These are phyloP conservation scores for Trialeurodes vaporariorum DNA, from an alignment of 1,140 invertebrate genomes.

Conservation along the genomic window DNA sequence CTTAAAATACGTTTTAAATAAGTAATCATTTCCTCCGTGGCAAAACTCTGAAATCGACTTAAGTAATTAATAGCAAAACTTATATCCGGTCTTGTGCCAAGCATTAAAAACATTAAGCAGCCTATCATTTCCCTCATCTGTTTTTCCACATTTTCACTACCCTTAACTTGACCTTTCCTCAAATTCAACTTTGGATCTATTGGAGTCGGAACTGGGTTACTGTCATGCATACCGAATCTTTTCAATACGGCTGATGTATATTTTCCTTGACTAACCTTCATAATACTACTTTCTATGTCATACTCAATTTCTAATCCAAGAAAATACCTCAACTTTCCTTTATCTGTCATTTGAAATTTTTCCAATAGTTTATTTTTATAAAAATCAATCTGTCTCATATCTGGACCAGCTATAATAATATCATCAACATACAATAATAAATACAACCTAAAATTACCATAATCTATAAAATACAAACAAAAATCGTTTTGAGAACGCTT, in stretches of 20 bases:
- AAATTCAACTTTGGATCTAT: neutral
- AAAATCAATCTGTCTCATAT: neutral
- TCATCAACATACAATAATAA: neutral
- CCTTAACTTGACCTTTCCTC: neutral
- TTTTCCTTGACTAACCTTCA: neutral
- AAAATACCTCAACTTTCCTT: neutral
- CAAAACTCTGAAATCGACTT: slow-evolving; percentile 5
- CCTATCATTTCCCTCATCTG: neutral
- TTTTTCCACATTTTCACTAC: neutral
- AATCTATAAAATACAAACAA: neutral
- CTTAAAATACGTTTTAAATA: slow-evolving; percentile 21
- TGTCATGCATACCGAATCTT: neutral
- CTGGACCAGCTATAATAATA: neutral
- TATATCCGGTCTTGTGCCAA: slow-evolving; percentile 8
- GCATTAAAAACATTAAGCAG: neutral
- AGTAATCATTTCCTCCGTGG: neutral
- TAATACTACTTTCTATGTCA: neutral
- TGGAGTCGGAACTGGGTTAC: neutral
- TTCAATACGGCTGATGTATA: neutral
- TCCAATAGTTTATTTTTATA: neutral
- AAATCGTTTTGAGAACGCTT: neutral
- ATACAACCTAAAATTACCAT: neutral
- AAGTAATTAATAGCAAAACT: slow-evolving; percentile 5
- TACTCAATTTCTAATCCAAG: neutral
- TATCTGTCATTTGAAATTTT: neutral